Conservation (phyloP, 2,888 invertebrate genomes). For the Apoda limacodes region DNA sequence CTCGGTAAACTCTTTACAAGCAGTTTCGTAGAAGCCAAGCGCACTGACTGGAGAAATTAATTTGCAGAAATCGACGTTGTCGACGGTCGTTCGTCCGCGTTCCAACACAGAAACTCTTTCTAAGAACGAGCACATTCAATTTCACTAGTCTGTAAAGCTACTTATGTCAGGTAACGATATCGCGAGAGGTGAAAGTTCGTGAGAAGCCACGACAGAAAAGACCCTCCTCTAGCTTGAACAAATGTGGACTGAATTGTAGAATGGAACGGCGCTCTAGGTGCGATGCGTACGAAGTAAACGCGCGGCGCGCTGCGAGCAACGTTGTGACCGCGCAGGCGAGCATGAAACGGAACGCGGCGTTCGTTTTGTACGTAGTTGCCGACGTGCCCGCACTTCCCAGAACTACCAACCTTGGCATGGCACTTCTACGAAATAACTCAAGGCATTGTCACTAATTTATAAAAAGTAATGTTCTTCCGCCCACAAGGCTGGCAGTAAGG, state of each 20-base stretch:
- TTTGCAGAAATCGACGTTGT: constrained; percentile 57
- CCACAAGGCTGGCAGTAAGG: constrained; percentile 34
- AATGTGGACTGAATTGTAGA: constrained; percentile 55
- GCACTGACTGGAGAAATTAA: constrained; percentile 64
- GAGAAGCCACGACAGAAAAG: constrained; percentile 24
- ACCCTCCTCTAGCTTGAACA: constrained; percentile 38
- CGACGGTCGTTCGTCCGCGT: constrained; percentile 42
- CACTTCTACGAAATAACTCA: constrained; percentile 60
- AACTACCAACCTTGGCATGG: constrained; percentile 60
- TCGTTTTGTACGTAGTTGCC: constrained; percentile 28
- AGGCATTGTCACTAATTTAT: constrained; percentile 65
- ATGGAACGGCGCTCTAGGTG: constrained; percentile 16
- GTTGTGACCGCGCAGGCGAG: constrained; percentile 21
- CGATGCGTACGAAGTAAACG: constrained; percentile 25
- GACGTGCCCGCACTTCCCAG: constrained; percentile 48
- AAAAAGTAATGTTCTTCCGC: constrained; percentile 54
- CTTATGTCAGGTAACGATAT: constrained; percentile 60
- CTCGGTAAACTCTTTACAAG: constrained; percentile 65
- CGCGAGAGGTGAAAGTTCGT: constrained; percentile 64
- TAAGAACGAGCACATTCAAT: constrained; percentile 60
- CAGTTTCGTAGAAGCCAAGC: constrained; percentile 61
- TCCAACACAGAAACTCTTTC: constrained; percentile 50
- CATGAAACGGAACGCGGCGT: not conserved
- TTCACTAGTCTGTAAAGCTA: constrained; percentile 41
- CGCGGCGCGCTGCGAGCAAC: constrained; percentile 20